Evolutionary conservation across 2,888 invertebrate genomes (phyloP), one percentile per base, ranked within the genome.

Genomic region (Thymelicus sylvestris): DNA sequence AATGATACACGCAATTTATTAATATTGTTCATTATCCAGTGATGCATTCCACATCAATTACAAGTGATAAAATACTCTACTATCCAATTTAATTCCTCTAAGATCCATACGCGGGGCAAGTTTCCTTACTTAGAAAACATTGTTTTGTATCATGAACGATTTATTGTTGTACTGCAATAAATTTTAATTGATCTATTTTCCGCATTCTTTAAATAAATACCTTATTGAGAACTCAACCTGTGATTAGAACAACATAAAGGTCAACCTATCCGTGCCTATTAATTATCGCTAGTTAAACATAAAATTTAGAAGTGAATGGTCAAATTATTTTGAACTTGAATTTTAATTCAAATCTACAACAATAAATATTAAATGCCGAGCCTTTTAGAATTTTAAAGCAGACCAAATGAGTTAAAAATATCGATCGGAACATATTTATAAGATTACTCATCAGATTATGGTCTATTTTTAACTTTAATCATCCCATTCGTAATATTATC

Each of bases 181-280:
- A 39, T 39, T 59, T n/a, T 59, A 59, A 39, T 38, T 59, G 31
- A 59, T 59, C 55, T 59, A 59, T 39, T 59, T 59, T 59, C 59
- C 59, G 59, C 59, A 59, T 59, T 59, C 59, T n/a, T 38, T 1
- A 55, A 10, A 59, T 59, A 59, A 59, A 59, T 59, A 59, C 59
- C 59, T 39, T 59, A 39, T 59, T 59, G 38, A 59, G 31, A 38
- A 59, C 7, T 59, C 59, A 24, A 39, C 59, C 59, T 59, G 59
- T 59, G 38, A 59, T 59, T 59, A 39, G 59, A 31, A n/a, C 10
- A 13, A 6, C 6, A 5, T 59, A 10, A 55, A 55, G 24, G 12
- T 55, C 2, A 4, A 19, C 0, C 3, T 55, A 24, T 55, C 19
- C 4, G 50, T 19, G 19, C 52, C 19, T 52, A 8, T 52, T 52